phyloP scores from a whole-genome alignment of 2,888 invertebrate genomes.

The Lasioglossum leucozonium region DNA sequence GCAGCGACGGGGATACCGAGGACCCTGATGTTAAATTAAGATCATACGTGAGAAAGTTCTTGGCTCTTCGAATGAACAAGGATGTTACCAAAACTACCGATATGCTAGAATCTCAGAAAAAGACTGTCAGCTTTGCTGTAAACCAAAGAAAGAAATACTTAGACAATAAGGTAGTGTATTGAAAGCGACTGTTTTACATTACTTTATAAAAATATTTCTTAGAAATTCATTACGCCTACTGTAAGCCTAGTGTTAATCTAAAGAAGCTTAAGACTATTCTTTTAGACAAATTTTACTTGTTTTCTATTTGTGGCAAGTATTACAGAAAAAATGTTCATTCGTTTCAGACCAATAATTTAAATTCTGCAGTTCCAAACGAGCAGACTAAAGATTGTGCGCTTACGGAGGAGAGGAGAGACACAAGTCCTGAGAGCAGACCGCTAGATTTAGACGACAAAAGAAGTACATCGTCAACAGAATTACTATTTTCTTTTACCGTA shows the following conservation, averaged over 20 bases:
- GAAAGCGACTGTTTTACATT: not conserved
- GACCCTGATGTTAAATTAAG: slow-evolving; percentile 90
- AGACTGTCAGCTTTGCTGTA: slow-evolving; percentile 91
- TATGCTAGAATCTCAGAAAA: slow-evolving; percentile 87
- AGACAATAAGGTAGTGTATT: slow-evolving; percentile 83
- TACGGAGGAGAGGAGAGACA: slow-evolving; percentile 75
- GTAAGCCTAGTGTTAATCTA: too few species aligned
- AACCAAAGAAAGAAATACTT: slow-evolving; percentile 85
- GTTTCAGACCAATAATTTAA: slow-evolving; percentile 67
- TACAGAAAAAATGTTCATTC: not conserved
- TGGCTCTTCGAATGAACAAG: slow-evolving; percentile 89
- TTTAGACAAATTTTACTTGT: not conserved
- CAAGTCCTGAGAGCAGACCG: slow-evolving; percentile 83
- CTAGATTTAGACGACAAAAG: slow-evolving; percentile 87
- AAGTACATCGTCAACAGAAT: slow-evolving; percentile 62
- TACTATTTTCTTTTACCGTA: not conserved
- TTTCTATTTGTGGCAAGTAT: not conserved
- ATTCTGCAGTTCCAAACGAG: slow-evolving; percentile 52
- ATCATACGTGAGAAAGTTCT: slow-evolving; percentile 90
- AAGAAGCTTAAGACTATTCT: not conserved
- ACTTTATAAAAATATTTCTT: too few species aligned
- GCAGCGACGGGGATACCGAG: slow-evolving; percentile 89
- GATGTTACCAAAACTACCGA: slow-evolving; percentile 88
- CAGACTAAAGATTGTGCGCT: slow-evolving; percentile 65
- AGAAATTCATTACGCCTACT: too few species aligned